Percentiles rank a stretch among this genome's conserved stretches.
phyloP scores from a whole-genome alignment of 35 echinoderm and acorn worm species.

The Patiria miniata region DNA sequence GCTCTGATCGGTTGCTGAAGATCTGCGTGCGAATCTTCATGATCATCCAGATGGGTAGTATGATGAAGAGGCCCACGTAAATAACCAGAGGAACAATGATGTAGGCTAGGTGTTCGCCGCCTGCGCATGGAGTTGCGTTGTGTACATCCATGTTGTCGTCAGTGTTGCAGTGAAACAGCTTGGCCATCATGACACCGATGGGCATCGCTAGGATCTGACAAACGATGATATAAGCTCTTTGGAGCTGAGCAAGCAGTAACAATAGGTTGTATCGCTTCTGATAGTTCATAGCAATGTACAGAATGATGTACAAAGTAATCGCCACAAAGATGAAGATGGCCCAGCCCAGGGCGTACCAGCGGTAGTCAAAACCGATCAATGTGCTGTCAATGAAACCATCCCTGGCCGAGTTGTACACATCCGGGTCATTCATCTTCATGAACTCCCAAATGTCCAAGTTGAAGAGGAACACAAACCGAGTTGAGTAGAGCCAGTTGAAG shows the following conservation, averaged over 20 bases:
- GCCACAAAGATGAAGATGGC: conserved; percentile 60
- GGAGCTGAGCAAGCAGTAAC: conserved; percentile 72
- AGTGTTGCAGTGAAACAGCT: conserved; percentile 80
- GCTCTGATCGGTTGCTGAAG: conserved; percentile 73
- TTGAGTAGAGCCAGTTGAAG: conserved; percentile 53
- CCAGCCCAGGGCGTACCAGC: conserved; percentile 77
- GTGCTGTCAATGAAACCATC: conserved; percentile 78
- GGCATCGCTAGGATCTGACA: conserved; percentile 79
- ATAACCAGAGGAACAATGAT: conserved; percentile 58
- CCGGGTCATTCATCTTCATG: conserved; percentile 72
- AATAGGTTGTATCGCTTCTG: conserved; percentile 90
- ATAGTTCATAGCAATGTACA: conserved; percentile 89
- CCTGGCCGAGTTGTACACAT: conserved; percentile 65
- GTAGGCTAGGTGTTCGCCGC: conserved; percentile 84
- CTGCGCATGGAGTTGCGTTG: conserved; percentile 70
- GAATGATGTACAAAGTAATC: conserved; percentile 54
- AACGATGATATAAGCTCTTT: conserved; percentile 69
- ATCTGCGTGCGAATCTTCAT: conserved; percentile 83
- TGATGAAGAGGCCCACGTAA: conserved; percentile 66
- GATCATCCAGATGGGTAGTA: conserved; percentile 92
- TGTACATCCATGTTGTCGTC: conserved; percentile 94
- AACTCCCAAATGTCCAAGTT: conserved; percentile 99
- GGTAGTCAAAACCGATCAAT: conserved; percentile 75
- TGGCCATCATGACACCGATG: conserved; percentile 81
- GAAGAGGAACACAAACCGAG: conserved; percentile 68